Base-by-base conservation (phyloP, 2,888 invertebrate species). In the Sinhomidia bicolor region DNA sequence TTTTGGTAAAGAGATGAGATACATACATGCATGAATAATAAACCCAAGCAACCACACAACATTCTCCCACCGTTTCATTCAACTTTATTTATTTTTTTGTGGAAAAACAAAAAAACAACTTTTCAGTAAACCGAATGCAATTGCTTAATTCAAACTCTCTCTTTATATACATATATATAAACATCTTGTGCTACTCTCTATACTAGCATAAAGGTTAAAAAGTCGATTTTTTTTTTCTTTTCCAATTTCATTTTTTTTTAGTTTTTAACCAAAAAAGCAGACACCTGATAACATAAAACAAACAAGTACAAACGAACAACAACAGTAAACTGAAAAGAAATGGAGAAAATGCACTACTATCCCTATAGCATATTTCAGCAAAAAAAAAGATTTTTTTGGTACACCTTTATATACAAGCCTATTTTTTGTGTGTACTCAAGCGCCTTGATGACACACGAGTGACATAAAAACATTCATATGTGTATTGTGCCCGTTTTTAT, bases 61-160 rank as follows among this genome's bases (percentile, higher is more conserved):
- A 1, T 47, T 47, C 47, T 14, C 14, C 6, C 41, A 41, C 41
- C n/a, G 17, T 20, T 57, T 17, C 57, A 4, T 23, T 44, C 44
- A 36, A 36, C 5, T 36, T 36, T 44, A 44, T 44, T 9, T 44
- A 9, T 44, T 44, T 44, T 57, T 20, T 54, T 26, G 32, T 44
- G 41, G 26, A 4, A 41, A 29, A 17, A 29, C 57, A 26, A 7
- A 44, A 44, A 44, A 9, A 44, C 9, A 44, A 12, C 9, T 12
- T 12, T 44, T 6, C 57, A 7, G 20, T 20, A 57, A 57, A 20
- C 57, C 57, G 57, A 17, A 57, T 57, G 57, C 23, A 51, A 68
- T 68, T 82, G 29, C 68, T 29, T 60, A 82, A 68, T 68, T 82
- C 68, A 68, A 68, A 54, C 51, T n/a, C n/a, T n/a, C n/a, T n/a